Evolutionary conservation across 2,888 invertebrate genomes (phyloP).

Genomic region (Electrophaes corylata): DNA sequence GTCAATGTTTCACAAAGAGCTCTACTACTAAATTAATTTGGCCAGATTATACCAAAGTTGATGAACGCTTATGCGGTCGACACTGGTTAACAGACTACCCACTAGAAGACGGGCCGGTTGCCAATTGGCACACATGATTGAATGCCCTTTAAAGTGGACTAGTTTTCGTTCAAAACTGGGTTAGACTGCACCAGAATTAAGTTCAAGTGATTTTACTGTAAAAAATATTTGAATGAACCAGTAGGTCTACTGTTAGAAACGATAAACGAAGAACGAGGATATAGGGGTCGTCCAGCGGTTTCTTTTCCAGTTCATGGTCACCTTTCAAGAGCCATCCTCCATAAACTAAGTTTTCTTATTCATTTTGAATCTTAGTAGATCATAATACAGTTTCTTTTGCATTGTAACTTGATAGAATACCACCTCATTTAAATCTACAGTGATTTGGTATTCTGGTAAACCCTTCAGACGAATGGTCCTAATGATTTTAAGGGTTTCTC

Average conservation of each 20-base stretch:
- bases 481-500: slow-evolving; percentile 21
- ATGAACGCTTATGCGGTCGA: slow-evolving; percentile 3
- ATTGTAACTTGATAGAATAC: not conserved
- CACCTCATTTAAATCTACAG: not conserved
- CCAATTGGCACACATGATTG: slow-evolving; percentile 13
- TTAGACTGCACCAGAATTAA: not conserved
- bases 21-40: not conserved
- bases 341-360: not conserved
- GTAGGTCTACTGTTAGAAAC: too few species aligned
- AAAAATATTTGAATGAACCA: too few species aligned
- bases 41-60: not conserved
- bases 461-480: slow-evolving; percentile 19
- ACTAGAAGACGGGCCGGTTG: slow-evolving; percentile 2
- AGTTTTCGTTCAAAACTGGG: slow-evolving; percentile 10
- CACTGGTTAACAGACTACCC: not conserved
- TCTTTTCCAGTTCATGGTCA: not conserved
- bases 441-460: slow-evolving; percentile 24
- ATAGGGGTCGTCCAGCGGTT: not conserved
- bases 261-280: too few species aligned
- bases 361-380: not conserved
- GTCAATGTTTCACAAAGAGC: too few species aligned
- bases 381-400: not conserved
- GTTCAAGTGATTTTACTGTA: not conserved
- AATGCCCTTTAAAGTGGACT: slow-evolving; percentile 4
- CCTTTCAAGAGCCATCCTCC: not conserved